Evolutionary conservation across 2,113 vertebrate species (phyloP).

Genomic region (Melanocharis versteri): DNA sequence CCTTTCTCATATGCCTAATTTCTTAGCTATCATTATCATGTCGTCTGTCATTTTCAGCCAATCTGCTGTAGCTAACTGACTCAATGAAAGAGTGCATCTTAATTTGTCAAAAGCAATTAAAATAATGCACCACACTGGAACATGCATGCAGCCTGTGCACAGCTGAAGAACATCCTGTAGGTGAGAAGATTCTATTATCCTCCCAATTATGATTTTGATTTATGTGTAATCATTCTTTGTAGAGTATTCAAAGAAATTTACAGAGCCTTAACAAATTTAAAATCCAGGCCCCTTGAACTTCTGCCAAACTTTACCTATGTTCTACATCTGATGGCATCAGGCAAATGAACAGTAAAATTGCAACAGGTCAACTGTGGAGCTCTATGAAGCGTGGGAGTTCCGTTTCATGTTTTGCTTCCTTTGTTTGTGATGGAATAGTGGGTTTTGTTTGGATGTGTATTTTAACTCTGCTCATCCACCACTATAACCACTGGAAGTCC

Average conservation of each 20-base stretch:
- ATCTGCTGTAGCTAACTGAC: not conserved
- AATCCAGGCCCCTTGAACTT: not conserved
- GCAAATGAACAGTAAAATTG: not conserved
- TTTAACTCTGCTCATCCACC: not conserved
- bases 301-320: not conserved
- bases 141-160: not conserved
- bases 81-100: not conserved
- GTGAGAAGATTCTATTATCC: not conserved
- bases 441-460: not conserved
- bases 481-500: not conserved
- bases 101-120: constrained; percentile 47
- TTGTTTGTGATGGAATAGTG: not conserved
- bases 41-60: constrained; percentile 6
- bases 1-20: not conserved
- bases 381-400: not conserved
- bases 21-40: constrained; percentile 9
- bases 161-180: not conserved
- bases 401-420: not conserved
- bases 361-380: not conserved
- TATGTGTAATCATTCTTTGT: not conserved
- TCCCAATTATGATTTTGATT: not conserved
- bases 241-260: not conserved
- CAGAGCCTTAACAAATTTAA: not conserved
- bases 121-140: not conserved
- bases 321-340: not conserved